Base-by-base conservation (phyloP, 2,797 vertebrate species). In the Anolis apletophallus region DNA sequence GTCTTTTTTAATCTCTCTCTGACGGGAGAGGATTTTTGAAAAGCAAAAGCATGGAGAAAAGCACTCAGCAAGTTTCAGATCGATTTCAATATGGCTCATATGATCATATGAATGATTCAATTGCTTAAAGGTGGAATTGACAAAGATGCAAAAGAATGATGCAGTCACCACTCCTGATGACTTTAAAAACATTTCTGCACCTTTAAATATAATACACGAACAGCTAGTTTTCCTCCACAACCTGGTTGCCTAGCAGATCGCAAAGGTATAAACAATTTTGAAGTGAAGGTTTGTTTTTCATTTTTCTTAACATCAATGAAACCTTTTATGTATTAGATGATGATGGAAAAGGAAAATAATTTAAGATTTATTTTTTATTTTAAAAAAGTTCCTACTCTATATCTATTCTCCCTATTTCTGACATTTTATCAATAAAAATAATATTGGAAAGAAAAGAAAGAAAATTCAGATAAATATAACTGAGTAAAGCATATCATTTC, bases 211-310 rank as follows among this genome's bases (percentile, higher is more conserved):
- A 3, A 1, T 79, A 8, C 0, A 17, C 34, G 34, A 13, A 5
- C 29, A 73, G 10, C 36, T 46, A 2, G 40, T 55, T 17, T 77
- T 11, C 55, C 78, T 84, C 52, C 36, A 23, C 76, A 50, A 64
- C 6, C 9, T 5, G 67, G 29, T 77, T 90, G 3, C 36, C 81
- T 55, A 93, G 52, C 81, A 78, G 91, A 32, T 14, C 71, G n/a
- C 12, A 6, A 46, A 69, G 50, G 85, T 93, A 88, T 59, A 79
- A 68, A 86, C n/a, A 79, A 23, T 87, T 80, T 89, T 84, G 81
- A 92, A 90, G 40, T n/a, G 9, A 6, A 46, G 6, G 40, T 46
- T 46, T 46, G 3, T 46, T 46, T 46, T 46, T 46, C 40, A 46
- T 46, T 3, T 46, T 46, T 46, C n/a, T 46, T 46, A 46, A 46